Base-by-base conservation (phyloP, 2,113 vertebrate species). In the Onychostruthus taczanowskii region DNA sequence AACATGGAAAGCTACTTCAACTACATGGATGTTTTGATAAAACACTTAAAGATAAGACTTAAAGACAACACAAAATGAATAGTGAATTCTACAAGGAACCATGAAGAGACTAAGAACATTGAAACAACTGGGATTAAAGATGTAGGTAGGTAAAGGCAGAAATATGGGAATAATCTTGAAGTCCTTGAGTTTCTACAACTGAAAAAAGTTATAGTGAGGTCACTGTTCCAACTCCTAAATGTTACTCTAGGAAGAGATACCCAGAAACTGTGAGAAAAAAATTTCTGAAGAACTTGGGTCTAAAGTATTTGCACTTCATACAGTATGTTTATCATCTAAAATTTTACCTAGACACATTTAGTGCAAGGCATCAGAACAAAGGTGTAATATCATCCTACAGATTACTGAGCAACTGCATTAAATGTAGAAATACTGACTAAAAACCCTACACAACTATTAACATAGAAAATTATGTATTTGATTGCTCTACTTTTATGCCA, bases 31-130 rank as follows among this genome's bases (percentile, higher is more conserved):
- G 19, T 94, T 92, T 79, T 87, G 21, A 82, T 94, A 87, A 87
- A 93, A 87, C 41, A 69, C 21, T 82, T 87, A 27, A 87, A 91
- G n/a, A 44, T 72, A 47, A 73, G 41, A 90, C 91, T 73, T 93
- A 82, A 93, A 83, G 62, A 31, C 23, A 28, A 30, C 44, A 87
- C 33, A 50, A 84, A 84, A 85, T 22, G 8, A 66, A 17, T 52
- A 50, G 18, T 77, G 55, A 83, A 86, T 52, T 58, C 63, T 85
- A 14, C 73, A 83, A 70, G 55, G 58, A 93, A 59, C 26, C 50
- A n/a, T 33, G 28, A 43, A 83, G 46, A 84, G 37, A 63, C 18
- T 26, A 61, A 83, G 41, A 33, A 88, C 80, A 95, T 83, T 66
- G 58, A 50, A 95, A 85, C 15, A 68, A 39, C 21, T 47, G 44